A percentile compares a stretch with the other conserved stretches of the same genome.
phyloP scores from a whole-genome alignment of 2,888 invertebrate species.

The Sarcophaga subvicina region DNA sequence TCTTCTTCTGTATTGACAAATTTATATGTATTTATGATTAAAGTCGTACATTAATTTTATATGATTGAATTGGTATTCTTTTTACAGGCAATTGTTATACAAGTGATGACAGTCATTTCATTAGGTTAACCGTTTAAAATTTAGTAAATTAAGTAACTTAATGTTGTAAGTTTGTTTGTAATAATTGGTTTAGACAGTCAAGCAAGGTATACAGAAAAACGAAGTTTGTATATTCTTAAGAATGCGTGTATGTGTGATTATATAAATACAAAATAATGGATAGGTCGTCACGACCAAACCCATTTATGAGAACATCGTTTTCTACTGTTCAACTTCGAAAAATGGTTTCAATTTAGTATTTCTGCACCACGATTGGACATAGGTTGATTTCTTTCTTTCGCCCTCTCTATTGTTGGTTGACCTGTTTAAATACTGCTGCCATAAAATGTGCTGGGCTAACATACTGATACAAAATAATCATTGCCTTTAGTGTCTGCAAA shows the following conservation, averaged over 20 bases:
- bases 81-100: too few relatives aligned
- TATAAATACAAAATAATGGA: constrained; percentile 1
- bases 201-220: too few relatives aligned
- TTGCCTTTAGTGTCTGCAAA: background rate
- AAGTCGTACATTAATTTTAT: too few relatives aligned
- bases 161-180: too few relatives aligned
- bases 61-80: too few relatives aligned
- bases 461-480: background rate
- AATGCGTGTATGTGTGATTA: background rate
- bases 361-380: constrained; percentile 10
- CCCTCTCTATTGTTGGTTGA: background rate
- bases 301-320: constrained; percentile 35
- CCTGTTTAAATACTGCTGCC: background rate
- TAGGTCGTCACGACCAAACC: constrained; percentile 38
- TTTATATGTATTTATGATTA: too few relatives aligned
- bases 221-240: too few relatives aligned
- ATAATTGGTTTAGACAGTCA: too few relatives aligned
- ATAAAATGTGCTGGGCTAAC: constrained; percentile 13
- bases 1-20: too few relatives aligned
- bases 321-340: constrained; percentile 19
- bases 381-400: background rate
- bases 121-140: too few relatives aligned
- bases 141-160: too few relatives aligned
- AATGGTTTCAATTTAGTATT: constrained; percentile 32
- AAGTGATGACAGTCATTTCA: too few relatives aligned